A percentile compares a stretch with the other conserved stretches of the same genome.
Conservation (phyloP, 2,888 invertebrate species). For the Epirrhoe alternata region DNA sequence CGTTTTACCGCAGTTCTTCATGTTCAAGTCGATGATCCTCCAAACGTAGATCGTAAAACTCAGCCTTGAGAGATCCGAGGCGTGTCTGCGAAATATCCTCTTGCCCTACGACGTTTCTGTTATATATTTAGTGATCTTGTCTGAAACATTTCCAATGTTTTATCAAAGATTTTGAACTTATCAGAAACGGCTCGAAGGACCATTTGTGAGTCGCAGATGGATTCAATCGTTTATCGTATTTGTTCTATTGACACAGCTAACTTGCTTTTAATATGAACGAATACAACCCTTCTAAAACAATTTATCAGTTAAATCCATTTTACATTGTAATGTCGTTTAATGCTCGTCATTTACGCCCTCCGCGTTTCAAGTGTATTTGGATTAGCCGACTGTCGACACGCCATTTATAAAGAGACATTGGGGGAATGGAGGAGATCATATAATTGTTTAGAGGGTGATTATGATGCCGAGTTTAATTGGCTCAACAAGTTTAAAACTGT, state of each 20-base stretch:
- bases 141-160: conserved; percentile 22
- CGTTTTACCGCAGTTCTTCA: conserved; percentile 44
- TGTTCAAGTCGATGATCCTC: conserved; percentile 45
- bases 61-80: conserved; percentile 43
- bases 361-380: conserved; percentile 52
- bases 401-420: conserved; percentile 68
- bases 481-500: conserved; percentile 75
- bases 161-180: conserved; percentile 1
- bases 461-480: conserved; percentile 75
- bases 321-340: conserved; percentile 47
- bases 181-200: neutral
- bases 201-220: neutral
- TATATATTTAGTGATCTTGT: conserved; percentile 12
- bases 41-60: conserved; percentile 45
- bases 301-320: conserved; percentile 47
- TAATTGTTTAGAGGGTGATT: conserved; percentile 78
- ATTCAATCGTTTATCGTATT: neutral
- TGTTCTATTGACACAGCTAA: neutral
- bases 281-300: conserved; percentile 28
- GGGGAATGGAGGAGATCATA: conserved; percentile 67
- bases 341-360: conserved; percentile 45
- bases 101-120: conserved; percentile 31
- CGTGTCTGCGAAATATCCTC: conserved; percentile 41
- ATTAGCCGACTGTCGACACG: conserved; percentile 65
- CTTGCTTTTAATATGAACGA: neutral